Base-by-base conservation (phyloP, 2,113 vertebrate genomes). In the Grammomys dolichurus region DNA sequence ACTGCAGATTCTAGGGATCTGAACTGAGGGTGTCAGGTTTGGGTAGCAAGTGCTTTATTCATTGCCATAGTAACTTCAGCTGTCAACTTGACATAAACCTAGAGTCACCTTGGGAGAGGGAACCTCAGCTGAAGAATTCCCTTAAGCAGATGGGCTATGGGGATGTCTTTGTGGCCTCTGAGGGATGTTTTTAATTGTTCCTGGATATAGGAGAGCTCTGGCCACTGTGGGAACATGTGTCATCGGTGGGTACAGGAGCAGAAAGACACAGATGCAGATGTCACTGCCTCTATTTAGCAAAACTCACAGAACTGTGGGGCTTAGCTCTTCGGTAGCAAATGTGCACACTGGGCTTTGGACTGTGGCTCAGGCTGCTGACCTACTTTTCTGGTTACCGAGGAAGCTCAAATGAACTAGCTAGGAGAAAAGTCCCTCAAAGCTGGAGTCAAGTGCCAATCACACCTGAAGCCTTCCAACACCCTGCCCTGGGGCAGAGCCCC, bases 301-400 rank as follows among this genome's bases (percentile, higher is more conserved):
- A 67, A 11, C 26, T 31, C 5, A 6, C 19, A 43, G 46, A 94
- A n/a, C 33, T 9, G 10, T 51, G 78, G 17, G 70, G 46, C 58
- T 96, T 31, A 48, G 46, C n/a, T 80, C 70, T 87, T 87, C 20
- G 22, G 65, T 77, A 70, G 69, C n/a, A 33, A 84, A 43, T 31
- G 22, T 77, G 46, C 54, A 26, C 46, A 5, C 10, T 2, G 2
- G 65, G 58, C 96, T 97, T 96, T 65, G 95, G 75, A 56, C 54
- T 81, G 14, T 93, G 94, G 81, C 69, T 96, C 60, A 67, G 90
- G 82, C 94, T 94, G 31, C 56, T 98, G 97, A 98, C 98, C 98
- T 98, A 97, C 91, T 97, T 98, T 97, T 93, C 86, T 95, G 93
- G 93, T 97, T 97, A 89, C 80, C 93, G 77, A 95, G 95, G 84